phyloP scores from a whole-genome alignment of 2,113 vertebrate species.

The Gymnobelideus leadbeateri region DNA sequence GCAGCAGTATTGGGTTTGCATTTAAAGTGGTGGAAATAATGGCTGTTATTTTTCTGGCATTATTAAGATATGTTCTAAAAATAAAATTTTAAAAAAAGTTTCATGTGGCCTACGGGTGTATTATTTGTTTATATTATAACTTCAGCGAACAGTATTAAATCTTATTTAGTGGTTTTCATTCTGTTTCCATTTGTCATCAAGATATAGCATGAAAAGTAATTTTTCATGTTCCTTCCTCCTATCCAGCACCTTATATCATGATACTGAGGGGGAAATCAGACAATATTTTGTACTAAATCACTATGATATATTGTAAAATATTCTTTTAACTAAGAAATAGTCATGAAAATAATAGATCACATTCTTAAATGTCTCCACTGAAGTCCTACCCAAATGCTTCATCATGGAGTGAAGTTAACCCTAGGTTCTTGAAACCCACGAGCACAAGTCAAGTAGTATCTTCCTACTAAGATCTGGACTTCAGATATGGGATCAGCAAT shows the following conservation, averaged over 20 bases:
- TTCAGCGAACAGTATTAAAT: slow-evolving; percentile 55
- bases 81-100: slow-evolving; percentile 79
- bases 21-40: slow-evolving; percentile 82
- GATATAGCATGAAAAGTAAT: slow-evolving; percentile 37
- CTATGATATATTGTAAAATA: background rate
- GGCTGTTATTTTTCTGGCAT: slow-evolving; percentile 82
- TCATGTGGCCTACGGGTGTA: slow-evolving; percentile 71
- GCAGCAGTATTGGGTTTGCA: slow-evolving; percentile 80
- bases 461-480: background rate
- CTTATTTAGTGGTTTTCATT: slow-evolving; percentile 16
- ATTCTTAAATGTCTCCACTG: background rate
- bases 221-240: background rate
- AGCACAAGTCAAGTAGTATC: background rate
- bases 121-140: slow-evolving; percentile 68
- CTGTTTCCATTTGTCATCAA: slow-evolving; percentile 23
- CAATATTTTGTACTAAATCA: slow-evolving; percentile 12
- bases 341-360: background rate
- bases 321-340: background rate
- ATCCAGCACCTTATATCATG: slow-evolving; percentile 31
- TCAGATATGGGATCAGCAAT: background rate
- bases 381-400: background rate
- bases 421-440: background rate
- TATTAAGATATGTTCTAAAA: slow-evolving; percentile 80
- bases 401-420: background rate
- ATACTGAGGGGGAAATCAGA: background rate